Percentiles rank a stretch among this genome's conserved stretches.
Conservation (phyloP, 2,797 vertebrate species). For the Spheniscus humboldti region DNA sequence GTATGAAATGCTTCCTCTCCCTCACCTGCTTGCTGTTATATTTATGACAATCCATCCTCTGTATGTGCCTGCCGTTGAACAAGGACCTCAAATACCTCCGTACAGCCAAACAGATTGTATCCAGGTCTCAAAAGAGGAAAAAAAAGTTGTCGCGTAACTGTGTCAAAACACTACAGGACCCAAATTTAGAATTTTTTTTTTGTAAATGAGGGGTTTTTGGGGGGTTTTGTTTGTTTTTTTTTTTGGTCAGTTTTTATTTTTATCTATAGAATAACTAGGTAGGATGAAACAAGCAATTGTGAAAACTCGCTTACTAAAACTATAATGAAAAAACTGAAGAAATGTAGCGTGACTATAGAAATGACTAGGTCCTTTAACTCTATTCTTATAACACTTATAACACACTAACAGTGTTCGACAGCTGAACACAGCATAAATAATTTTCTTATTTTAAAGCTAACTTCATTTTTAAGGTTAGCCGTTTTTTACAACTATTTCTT, state of each 20-base stretch:
- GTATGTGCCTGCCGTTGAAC: accelerated
- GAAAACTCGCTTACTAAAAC: not conserved
- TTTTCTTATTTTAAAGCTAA: not conserved
- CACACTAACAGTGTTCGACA: too few species aligned
- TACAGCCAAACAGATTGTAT: accelerated
- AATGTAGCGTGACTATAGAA: not conserved
- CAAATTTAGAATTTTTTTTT: not conserved
- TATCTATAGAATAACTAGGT: not conserved
- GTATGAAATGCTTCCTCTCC: not conserved
- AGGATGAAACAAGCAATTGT: not conserved
- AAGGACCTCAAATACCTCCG: not conserved
- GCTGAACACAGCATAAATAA: not conserved
- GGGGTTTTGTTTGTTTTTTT: not conserved
- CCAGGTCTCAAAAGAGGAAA: not conserved
- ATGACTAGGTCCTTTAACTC: too few species aligned
- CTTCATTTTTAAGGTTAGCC: not conserved
- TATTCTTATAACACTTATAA: not conserved
- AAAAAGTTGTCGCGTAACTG: not conserved
- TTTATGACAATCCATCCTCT: not conserved
- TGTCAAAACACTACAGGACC: not conserved
- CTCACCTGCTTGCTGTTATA: not conserved
- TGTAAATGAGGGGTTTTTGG: not conserved
- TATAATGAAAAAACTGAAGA: not conserved
- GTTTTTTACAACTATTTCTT: not conserved
- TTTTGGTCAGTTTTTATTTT: not conserved